Conservation (phyloP, 2,113 vertebrate genomes). For the Oreochromis tanganicae region DNA sequence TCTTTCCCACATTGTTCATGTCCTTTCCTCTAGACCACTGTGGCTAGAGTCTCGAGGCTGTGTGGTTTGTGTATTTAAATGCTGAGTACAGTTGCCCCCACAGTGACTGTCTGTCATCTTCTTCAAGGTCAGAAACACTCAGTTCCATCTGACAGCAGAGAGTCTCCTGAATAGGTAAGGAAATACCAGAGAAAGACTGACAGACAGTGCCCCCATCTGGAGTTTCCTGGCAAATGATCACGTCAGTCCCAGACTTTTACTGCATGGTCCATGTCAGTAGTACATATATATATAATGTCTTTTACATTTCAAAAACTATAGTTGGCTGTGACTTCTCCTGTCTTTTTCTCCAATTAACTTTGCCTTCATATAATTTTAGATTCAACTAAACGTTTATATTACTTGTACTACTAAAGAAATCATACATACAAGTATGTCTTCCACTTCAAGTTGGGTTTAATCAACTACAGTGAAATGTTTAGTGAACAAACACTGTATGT, state of each 20-base stretch:
- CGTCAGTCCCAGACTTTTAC: neutral
- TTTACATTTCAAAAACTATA: neutral
- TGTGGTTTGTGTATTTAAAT: conserved; percentile 4
- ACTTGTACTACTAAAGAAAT: neutral
- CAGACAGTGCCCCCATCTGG: conserved; percentile 45
- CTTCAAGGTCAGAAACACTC: conserved; percentile 35
- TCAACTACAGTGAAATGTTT: conserved; percentile 40
- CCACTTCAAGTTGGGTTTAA: conserved; percentile 3
- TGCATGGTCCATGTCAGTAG: neutral
- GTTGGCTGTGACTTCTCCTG: neutral
- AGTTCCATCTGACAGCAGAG: conserved; percentile 14
- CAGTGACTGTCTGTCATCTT: conserved; percentile 21
- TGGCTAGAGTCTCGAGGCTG: neutral
- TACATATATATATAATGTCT: neutral
- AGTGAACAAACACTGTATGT: conserved; percentile 46
- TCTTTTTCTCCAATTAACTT: neutral
- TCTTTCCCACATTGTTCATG: neutral
- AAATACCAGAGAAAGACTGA: neutral
- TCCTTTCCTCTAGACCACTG: neutral
- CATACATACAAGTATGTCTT: neutral
- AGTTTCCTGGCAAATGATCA: neutral
- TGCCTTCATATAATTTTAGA: neutral
- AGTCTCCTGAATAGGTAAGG: conserved; percentile 1
- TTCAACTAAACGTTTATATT: neutral
- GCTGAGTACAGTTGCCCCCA: neutral